phyloP scores from a whole-genome alignment of 2,797 vertebrate genomes.

The Ceyx erithaca region DNA sequence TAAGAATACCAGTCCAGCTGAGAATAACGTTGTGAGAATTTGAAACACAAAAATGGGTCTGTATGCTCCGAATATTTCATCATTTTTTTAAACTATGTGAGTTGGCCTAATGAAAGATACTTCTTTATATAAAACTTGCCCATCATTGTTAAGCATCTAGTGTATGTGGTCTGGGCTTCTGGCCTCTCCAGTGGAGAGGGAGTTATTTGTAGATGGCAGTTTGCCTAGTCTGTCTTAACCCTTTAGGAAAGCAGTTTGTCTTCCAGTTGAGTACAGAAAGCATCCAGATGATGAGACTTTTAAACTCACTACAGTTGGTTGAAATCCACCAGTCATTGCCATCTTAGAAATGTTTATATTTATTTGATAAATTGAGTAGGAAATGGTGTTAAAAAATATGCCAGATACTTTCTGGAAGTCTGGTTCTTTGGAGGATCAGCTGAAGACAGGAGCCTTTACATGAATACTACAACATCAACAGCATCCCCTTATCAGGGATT shows the following conservation, averaged over 20 bases:
- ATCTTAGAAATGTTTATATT: not conserved
- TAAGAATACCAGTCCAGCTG: not conserved
- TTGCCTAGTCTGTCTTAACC: conserved; percentile 44
- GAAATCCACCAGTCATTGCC: not conserved
- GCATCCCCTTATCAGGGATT: not conserved
- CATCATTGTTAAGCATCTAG: not conserved
- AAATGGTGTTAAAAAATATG: not conserved
- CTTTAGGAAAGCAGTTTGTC: conserved; percentile 35
- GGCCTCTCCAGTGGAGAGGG: not conserved
- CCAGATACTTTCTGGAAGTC: not conserved
- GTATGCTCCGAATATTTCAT: not conserved
- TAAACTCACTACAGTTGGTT: not conserved
- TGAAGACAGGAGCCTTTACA: not conserved
- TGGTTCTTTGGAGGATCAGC: not conserved
- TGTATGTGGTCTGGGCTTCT: not conserved
- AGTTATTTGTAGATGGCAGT: conserved; percentile 35
- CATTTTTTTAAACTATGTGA: not conserved
- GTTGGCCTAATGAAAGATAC: conserved; percentile 1
- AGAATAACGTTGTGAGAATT: not conserved
- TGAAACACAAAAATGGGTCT: not conserved
- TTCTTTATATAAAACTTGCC: not conserved
- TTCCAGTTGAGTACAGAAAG: not conserved
- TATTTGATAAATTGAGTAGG: conserved; percentile 13
- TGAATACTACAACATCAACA: not conserved
- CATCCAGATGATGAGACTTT: not conserved